Conservation (phyloP, 2,888 invertebrate genomes). For the Macrophya annulata region DNA sequence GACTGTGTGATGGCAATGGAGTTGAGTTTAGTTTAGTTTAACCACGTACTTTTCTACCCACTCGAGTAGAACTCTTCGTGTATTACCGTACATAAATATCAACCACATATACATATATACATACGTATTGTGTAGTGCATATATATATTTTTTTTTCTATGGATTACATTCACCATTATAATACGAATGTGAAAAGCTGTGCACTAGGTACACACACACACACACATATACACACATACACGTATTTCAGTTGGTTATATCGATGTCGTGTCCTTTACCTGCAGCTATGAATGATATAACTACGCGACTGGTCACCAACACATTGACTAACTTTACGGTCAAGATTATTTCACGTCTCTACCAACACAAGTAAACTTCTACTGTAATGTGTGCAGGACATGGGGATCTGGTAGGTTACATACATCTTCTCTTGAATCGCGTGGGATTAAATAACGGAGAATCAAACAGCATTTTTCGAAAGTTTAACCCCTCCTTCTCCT, state of each 20-base stretch:
- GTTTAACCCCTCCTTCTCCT: background rate
- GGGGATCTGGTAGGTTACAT: no score
- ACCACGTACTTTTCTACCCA: conserved; percentile 50
- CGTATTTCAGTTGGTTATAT: background rate
- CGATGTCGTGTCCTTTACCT: background rate
- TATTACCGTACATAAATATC: background rate
- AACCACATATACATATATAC: background rate
- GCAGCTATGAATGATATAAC: conserved; percentile 26
- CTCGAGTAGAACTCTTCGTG: background rate
- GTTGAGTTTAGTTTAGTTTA: background rate
- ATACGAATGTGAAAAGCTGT: background rate
- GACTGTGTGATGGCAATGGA: background rate
- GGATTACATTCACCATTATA: background rate
- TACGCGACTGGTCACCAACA: background rate
- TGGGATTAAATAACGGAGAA: conserved; percentile 30
- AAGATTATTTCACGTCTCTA: background rate
- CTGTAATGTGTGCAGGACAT: background rate
- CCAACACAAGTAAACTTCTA: background rate
- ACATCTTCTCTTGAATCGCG: conserved; percentile 7
- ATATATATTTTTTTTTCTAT: no score
- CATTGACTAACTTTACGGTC: background rate
- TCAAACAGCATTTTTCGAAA: conserved; percentile 27
- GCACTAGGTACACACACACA: background rate
- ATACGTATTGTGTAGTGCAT: no score
- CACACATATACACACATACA: background rate